A percentile compares a stretch with the other conserved stretches of the same genome.
Conservation (phyloP, 2,113 vertebrate genomes). For the Otolemur garnettii region DNA sequence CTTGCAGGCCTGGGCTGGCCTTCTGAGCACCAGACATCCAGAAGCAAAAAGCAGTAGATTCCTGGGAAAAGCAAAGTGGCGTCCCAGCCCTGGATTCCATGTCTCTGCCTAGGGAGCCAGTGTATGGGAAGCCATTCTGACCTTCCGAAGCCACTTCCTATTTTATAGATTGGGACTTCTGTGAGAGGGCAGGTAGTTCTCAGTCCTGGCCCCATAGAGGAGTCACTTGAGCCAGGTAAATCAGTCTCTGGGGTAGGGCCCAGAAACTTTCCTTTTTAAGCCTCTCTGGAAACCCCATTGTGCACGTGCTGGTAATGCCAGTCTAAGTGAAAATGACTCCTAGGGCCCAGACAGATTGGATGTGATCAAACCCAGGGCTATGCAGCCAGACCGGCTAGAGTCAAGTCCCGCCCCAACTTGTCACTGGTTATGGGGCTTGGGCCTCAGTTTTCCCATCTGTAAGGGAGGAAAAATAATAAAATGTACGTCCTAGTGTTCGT, state of each 20-base stretch:
- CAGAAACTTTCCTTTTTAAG: not conserved
- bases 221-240: not conserved
- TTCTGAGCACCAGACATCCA: not conserved
- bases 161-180: not conserved
- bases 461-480: not conserved
- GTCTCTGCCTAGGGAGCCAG: not conserved
- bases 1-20: slow-evolving; percentile 46
- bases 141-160: not conserved
- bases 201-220: not conserved
- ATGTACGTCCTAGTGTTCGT: not conserved
- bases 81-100: rapidly evolving
- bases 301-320: not conserved
- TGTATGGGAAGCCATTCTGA: not conserved
- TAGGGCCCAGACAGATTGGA: too few species aligned
- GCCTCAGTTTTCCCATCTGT: not conserved
- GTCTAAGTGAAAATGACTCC: too few species aligned
- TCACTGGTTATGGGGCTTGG: not conserved
- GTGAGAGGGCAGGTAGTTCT: not conserved
- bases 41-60: not conserved
- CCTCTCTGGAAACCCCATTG: rapidly evolving
- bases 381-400: not conserved
- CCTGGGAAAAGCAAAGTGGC: slow-evolving; percentile 81
- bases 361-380: not conserved
- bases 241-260: not conserved
- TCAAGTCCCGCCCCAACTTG: not conserved